These are phyloP conservation scores for Dorcus hopei DNA, from an alignment of 2,888 invertebrate genomes.

Conservation along the genomic window DNA sequence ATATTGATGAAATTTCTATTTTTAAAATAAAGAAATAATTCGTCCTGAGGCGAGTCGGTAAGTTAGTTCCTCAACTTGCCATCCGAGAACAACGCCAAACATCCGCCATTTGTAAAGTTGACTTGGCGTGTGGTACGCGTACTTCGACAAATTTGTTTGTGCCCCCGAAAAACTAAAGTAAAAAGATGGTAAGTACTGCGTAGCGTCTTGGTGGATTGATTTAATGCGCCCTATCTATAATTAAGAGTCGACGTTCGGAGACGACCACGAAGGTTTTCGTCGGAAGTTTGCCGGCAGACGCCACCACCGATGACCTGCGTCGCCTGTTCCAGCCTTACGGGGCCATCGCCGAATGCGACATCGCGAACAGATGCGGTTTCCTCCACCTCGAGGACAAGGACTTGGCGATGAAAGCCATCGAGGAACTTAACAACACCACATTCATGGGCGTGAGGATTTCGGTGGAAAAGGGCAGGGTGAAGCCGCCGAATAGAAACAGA, in stretches of 20 bases:
- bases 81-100: too few relatives aligned
- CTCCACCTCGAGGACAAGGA: constrained; percentile 85
- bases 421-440: constrained; percentile 73
- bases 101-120: too few relatives aligned
- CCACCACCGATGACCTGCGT: constrained; percentile 77
- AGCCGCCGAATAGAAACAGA: constrained; percentile 62
- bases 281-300: constrained; percentile 84
- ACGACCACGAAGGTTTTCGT: constrained; percentile 78
- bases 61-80: too few relatives aligned
- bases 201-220: too few relatives aligned
- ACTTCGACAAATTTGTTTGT: too few relatives aligned
- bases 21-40: too few relatives aligned
- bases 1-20: too few relatives aligned
- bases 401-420: constrained; percentile 78
- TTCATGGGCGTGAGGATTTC: constrained; percentile 83
- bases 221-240: too few relatives aligned
- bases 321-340: constrained; percentile 84
- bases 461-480: constrained; percentile 79
- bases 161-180: too few relatives aligned
- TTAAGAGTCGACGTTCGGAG: constrained; percentile 41
- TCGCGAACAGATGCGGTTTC: constrained; percentile 92
- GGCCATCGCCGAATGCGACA: constrained; percentile 88
- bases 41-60: too few relatives aligned
- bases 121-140: too few relatives aligned
- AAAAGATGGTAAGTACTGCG: too few relatives aligned